These are phyloP conservation scores for Phrynosoma platyrhinos DNA, from an alignment of 2,113 vertebrate species.

Conservation along the genomic window DNA sequence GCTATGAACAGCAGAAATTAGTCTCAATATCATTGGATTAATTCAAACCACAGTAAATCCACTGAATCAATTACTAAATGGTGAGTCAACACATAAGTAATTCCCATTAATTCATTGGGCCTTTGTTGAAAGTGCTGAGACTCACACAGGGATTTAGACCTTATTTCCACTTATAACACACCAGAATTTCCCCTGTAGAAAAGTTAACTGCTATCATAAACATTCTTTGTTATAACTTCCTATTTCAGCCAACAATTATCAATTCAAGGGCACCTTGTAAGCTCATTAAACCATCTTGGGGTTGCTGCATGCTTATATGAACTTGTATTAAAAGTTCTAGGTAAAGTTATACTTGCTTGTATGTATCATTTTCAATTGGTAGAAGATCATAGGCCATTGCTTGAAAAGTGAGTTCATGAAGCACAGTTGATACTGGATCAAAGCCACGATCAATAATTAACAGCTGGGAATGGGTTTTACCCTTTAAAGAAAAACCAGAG, in stretches of 20 bases:
- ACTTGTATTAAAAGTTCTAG: background rate
- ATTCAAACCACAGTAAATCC: too few species aligned
- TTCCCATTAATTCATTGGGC: too few species aligned
- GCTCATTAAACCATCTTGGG: background rate
- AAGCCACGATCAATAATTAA: conserved; percentile 94
- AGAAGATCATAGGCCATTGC: conserved; percentile 98
- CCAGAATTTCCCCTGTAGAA: background rate
- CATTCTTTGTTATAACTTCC: background rate
- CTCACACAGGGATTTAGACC: too few species aligned
- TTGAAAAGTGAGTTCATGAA: conserved; percentile 98
- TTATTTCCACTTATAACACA: background rate
- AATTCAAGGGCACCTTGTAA: background rate
- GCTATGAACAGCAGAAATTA: background rate
- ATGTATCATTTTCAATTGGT: conserved; percentile 90
- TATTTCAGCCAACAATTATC: background rate
- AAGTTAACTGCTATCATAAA: background rate
- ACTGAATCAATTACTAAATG: too few species aligned
- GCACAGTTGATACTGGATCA: conserved; percentile 93
- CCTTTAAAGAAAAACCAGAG: conserved; percentile 73
- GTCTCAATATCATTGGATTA: too few species aligned
- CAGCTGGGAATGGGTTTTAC: conserved; percentile 93
- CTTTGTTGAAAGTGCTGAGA: too few species aligned
- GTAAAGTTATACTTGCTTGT: conserved; percentile 84
- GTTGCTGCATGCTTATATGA: background rate
- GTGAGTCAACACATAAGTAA: too few species aligned